Evolutionary conservation across 1,140 invertebrate species (phyloP), one percentile per base, ranked within the genome.

Genomic region (Gryllus bimaculatus): DNA sequence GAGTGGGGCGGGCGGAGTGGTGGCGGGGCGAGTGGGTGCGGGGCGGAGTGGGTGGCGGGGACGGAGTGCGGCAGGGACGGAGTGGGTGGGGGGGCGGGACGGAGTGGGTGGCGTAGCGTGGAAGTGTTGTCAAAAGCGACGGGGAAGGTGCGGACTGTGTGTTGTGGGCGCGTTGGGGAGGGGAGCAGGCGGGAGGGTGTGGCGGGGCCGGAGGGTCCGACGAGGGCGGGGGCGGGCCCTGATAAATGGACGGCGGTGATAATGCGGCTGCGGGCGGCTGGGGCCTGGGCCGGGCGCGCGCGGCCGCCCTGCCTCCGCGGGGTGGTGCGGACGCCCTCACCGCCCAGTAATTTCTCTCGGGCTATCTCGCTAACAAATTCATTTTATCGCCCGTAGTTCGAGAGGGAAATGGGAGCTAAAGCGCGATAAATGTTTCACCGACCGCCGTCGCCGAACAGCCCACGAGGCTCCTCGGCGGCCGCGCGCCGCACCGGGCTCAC

Each of bases 321-420:
- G 21, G 20, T 7, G 48, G 12, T 8, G n/a, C 47, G 13, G 20
- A 20, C 47, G 47, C 47, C 76, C 76, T 48, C 48, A 4, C 8
- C 0, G 18, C 48, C 48, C 48, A 18, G 48, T 77, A 49, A 77
- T 77, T 77, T 54, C 76, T 77, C 6, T 77, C 76, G 47, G 47
- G 76, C 76, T 77, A 77, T 77, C 76, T 54, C 15, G 18, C 76
- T 77, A 76, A 77, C 76, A 77, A 77, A 77, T 77, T 77, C 76
- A 77, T 77, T 77, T 77, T 54, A 77, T 77, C 76, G 21, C 76
- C 76, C 47, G 48, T 48, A 77, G 76, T 47, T 48, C 48, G 76
- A 77, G 76, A 77, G 76, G 48, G 21, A 77, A 77, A 49, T 39
- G 48, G 48, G 76, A 8, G 47, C 76, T 48, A 77, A 77, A 47